phyloP scores from a whole-genome alignment of 2,888 invertebrate species.

The Caradrina clavipalpis region DNA sequence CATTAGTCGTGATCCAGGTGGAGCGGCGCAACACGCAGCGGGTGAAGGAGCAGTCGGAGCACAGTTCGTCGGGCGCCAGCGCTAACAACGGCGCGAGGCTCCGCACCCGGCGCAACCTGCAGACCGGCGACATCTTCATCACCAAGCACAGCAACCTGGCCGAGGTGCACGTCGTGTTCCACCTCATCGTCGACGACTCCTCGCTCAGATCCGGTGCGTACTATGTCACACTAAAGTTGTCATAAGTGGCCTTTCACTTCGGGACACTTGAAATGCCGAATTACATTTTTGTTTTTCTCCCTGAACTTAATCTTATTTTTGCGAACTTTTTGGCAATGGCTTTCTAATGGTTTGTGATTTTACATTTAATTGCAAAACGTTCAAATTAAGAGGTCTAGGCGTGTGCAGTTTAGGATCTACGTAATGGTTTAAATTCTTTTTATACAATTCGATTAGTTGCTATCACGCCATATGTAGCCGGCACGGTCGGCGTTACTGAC shows the following conservation, averaged over 20 bases:
- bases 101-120: slow-evolving; percentile 89
- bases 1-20: slow-evolving; percentile 65
- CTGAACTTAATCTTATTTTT: too few species aligned
- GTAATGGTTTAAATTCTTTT: too few species aligned
- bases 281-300: too few species aligned
- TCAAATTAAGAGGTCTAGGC: too few species aligned
- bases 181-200: slow-evolving; percentile 97
- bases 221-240: background rate
- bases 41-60: slow-evolving; percentile 56
- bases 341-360: too few species aligned
- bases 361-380: too few species aligned
- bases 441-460: too few species aligned
- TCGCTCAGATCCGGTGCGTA: slow-evolving; percentile 83
- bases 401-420: too few species aligned
- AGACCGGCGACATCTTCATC: slow-evolving; percentile 96
- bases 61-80: slow-evolving; percentile 77
- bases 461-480: background rate
- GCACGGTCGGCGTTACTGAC: background rate
- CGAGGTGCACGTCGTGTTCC: slow-evolving; percentile 98
- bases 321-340: too few species aligned
- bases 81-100: slow-evolving; percentile 74
- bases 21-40: slow-evolving; percentile 76
- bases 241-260: too few species aligned
- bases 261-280: too few species aligned
- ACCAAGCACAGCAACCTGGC: slow-evolving; percentile 98